Conservation (phyloP, 2,888 invertebrate species). For the Steinernema hermaphroditum region DNA sequence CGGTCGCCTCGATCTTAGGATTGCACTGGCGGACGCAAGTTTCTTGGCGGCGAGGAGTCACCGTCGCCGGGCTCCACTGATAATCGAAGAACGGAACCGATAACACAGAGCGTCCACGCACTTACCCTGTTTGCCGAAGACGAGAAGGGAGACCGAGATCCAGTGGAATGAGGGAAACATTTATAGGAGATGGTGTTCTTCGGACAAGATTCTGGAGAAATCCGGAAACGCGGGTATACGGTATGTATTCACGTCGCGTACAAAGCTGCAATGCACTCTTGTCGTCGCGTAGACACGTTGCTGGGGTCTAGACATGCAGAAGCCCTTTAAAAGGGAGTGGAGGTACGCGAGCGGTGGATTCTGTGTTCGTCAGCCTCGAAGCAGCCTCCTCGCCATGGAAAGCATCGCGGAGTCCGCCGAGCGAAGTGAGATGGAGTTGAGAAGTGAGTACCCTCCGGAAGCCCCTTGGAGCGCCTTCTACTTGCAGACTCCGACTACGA, state of each 20-base stretch:
- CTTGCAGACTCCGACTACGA: conserved; percentile 16
- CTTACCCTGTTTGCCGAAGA: not conserved
- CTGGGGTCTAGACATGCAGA: not conserved
- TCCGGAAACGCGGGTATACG: too few relatives aligned
- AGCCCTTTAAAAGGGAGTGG: not conserved
- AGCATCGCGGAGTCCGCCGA: not conserved
- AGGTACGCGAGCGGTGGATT: not conserved
- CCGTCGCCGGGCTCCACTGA: not conserved
- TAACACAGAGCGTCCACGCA: not conserved
- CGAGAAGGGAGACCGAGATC: too few relatives aligned
- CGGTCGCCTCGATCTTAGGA: not conserved
- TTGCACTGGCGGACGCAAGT: not conserved
- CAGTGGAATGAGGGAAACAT: not conserved
- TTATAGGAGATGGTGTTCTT: not conserved
- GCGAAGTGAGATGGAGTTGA: not conserved
- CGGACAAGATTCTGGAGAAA: too few relatives aligned
- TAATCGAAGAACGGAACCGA: conserved; percentile 20
- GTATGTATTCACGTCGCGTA: too few relatives aligned
- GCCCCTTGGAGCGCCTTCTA: not conserved
- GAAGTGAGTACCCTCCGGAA: not conserved
- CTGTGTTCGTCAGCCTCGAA: not conserved
- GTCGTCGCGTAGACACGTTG: too few relatives aligned
- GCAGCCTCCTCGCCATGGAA: not conserved
- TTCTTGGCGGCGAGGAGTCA: not conserved
- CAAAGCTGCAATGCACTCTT: too few relatives aligned